phyloP scores from a whole-genome alignment of 2,113 vertebrate species.

The Mola mola region DNA sequence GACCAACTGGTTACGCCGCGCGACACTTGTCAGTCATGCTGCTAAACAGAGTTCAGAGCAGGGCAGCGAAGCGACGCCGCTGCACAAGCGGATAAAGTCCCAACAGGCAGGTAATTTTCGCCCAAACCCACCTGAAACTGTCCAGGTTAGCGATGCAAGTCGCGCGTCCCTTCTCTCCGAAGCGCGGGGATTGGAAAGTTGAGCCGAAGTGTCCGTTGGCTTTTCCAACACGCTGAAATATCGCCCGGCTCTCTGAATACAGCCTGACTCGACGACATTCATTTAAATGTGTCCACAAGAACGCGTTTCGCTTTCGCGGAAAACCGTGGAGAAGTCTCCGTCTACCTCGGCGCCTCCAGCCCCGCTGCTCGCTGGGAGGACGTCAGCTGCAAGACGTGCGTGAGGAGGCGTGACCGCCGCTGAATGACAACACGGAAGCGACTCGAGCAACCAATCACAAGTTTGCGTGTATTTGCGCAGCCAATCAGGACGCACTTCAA shows the following conservation, averaged over 20 bases:
- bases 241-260: not conserved
- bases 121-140: conserved; percentile 54
- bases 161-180: conserved; percentile 20
- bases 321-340: not conserved
- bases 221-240: not conserved
- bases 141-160: no score
- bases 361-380: not conserved
- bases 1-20: conserved; percentile 69
- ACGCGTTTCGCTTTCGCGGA: not conserved
- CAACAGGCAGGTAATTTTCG: conserved; percentile 4
- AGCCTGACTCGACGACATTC: not conserved
- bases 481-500: conserved; percentile 47
- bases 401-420: conserved; percentile 12
- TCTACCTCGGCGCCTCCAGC: conserved; percentile 3
- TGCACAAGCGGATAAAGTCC: conserved; percentile 3
- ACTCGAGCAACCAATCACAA: conserved; percentile 53
- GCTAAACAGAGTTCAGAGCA: conserved; percentile 9
- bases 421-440: conserved; percentile 42
- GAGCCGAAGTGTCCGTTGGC: conserved; percentile 1
- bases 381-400: conserved; percentile 26
- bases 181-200: conserved; percentile 57
- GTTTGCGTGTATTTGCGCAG: not conserved
- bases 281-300: not conserved
- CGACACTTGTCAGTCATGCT: conserved; percentile 50
- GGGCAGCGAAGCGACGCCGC: not conserved